Base-by-base conservation (phyloP, 1,140 invertebrate genomes). In the Asobara japonica region DNA sequence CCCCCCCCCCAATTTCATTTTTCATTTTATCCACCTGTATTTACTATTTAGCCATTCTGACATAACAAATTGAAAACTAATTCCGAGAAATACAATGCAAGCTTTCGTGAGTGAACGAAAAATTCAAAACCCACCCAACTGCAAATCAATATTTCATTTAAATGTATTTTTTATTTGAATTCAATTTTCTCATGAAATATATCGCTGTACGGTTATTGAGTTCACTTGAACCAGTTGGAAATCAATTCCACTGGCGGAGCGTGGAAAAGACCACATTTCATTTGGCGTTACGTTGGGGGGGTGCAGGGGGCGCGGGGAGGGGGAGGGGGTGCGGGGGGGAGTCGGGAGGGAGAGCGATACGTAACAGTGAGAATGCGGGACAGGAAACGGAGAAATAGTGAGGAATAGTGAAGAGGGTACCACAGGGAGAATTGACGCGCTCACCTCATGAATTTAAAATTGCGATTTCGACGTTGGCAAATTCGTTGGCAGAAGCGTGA, bases 361-460 rank as follows among this genome's bases (percentile, higher is more conserved):
- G 56, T 30, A 31, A 18, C 10, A 36, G 29, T 64, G 61, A 30
- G 61, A 64, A 33, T 56, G 51, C 48, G 48, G 56, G 51, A 25
- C 56, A 62, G 30, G 41, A 48, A 20, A 51, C 56, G 33, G 56
- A 13, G 48, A 36, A 36, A 29, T 48, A 20, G 51, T 69, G 36
- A 60, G 51, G 22, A 56, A 69, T 60, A 60, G 60, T 71, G 56
- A 16, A 27, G 51, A 56, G 51, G 51, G 20, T 56, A 56, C 51
- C 29, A 18, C 60, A 30, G 1, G 25, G 29, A 62, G 29, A 62
- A 62, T 62, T 65, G 38, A 65, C 36, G 38, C 27, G 36, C 16
- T 30, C 16, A 31, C 41, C 61, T 71, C 69, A 71, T 71, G 69
- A 71, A 71, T 71, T 65, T 71, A 71, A 71, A 71, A 71, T 71